Evolutionary conservation across 2,888 invertebrate species (phyloP), one percentile per base, ranked within the genome.

Genomic region (Micoletzkya japonica): DNA sequence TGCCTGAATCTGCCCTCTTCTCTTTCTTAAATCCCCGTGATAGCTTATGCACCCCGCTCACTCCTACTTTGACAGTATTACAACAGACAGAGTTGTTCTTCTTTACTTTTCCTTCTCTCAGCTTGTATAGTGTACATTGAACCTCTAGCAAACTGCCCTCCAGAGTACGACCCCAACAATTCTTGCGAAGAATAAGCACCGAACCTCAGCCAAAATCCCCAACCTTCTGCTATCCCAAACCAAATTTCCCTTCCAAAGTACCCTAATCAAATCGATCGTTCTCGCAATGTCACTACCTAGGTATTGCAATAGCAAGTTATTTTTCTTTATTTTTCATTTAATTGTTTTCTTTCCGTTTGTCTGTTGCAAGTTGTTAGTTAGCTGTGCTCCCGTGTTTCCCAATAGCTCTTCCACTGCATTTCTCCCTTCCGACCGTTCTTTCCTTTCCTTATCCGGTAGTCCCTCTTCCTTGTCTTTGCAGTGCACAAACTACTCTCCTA

Each of bases 151-250:
- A 7, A 7, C 54, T 24, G 6, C 54, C 26, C 14, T 54, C 54
- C 54, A 54, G 24, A 54, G 54, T 54, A 54, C 54, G 14, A 54
- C 10, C 54, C 54, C 10, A 10, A n/a, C 26, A 7, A 54, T 54
- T 54, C 54, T 54, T 54, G 54, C 54, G 54, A 54, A 17, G 54
- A 10, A 10, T n/a, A n/a, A n/a, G n/a, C n/a, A n/a, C n/a, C n/a
- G n/a, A n/a, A n/a, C n/a, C n/a, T n/a, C n/a, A n/a, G n/a, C n/a
- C n/a, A n/a, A n/a, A n/a, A n/a, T n/a, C n/a, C n/a, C n/a, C n/a
- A n/a, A n/a, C n/a, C n/a, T n/a, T n/a, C n/a, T n/a, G n/a, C n/a
- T n/a, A n/a, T n/a, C 44, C 20, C 44, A 10, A 10, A 14, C 44
- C 20, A 44, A 14, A 14, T 20, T 14, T 20, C 44, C 20, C 44